Evolutionary conservation across 2,797 vertebrate genomes (phyloP).

Genomic region (Anguilla megastoma): DNA sequence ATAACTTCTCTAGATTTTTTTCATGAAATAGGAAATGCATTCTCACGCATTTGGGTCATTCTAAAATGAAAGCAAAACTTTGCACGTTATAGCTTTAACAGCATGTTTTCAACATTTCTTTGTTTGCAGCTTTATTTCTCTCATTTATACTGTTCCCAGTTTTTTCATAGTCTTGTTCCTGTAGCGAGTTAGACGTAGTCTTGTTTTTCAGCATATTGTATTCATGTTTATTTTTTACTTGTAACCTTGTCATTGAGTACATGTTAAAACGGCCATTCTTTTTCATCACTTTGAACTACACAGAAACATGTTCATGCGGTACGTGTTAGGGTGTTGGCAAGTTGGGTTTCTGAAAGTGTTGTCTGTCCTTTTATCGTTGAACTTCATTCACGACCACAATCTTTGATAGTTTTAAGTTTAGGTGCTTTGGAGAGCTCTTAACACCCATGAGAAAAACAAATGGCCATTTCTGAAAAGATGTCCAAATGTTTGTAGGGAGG

Average conservation of each 20-base stretch:
- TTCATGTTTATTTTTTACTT: not conserved
- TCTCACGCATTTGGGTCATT: slow-evolving; percentile 75
- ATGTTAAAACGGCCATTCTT: not conserved
- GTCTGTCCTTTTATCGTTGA: slow-evolving; percentile 28
- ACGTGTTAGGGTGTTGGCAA: slow-evolving; percentile 16
- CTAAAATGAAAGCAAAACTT: slow-evolving; percentile 78
- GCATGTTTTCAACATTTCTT: slow-evolving; percentile 77
- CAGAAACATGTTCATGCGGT: not conserved
- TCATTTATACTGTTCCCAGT: slow-evolving; percentile 61
- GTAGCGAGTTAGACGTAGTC: slow-evolving; percentile 1
- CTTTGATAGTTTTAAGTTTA: slow-evolving; percentile 48
- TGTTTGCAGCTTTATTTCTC: slow-evolving; percentile 49
- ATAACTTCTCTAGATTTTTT: slow-evolving; percentile 61
- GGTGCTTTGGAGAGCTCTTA: slow-evolving; percentile 65
- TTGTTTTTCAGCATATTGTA: slow-evolving; percentile 45
- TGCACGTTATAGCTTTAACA: slow-evolving; percentile 87
- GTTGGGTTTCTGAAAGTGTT: slow-evolving; percentile 31
- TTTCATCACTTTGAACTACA: slow-evolving; percentile 19
- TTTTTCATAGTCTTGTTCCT: slow-evolving; percentile 42
- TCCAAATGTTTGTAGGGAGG: slow-evolving; percentile 67
- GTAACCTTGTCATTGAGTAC: not conserved
- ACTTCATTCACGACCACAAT: slow-evolving; percentile 29
- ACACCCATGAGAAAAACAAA: slow-evolving; percentile 57
- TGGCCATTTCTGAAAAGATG: slow-evolving; percentile 66
- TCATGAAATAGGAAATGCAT: slow-evolving; percentile 81